Evolutionary conservation across 1,140 invertebrate genomes (phyloP), one percentile per base, ranked within the genome.

Genomic region (Aphaenogaster rudis): DNA sequence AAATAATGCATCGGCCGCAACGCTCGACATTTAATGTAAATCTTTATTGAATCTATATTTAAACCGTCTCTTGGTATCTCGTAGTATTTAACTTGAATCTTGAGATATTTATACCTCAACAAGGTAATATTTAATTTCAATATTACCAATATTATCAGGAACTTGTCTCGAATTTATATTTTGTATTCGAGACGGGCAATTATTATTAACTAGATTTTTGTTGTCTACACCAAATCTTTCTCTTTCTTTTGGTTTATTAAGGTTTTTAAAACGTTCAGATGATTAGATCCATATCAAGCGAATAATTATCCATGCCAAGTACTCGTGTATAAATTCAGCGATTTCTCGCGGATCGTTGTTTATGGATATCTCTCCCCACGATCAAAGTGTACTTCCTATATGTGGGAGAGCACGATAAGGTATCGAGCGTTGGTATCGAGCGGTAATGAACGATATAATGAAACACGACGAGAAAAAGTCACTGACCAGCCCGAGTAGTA

Each of bases 11-110:
- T 28, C 21, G 57, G 9, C 59, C 39, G 57, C 36, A 33, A 59
- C 50, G 52, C 42, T 57, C 36, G 64, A 45, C 66, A 81, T 81
- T 82, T 72, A 45, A 59, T 45, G 67, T 45, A 74, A 48, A 74
- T 84, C 64, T 54, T 64, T 67, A 69, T 54, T 57, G 33, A 42
- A 45, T 54, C 11, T 39, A 61, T 50, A 36, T 74, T 36, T 61
- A 61, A 39, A 84, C 13, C n/a, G 13, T 11, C 50, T 81, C 42
- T 9, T 8, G 11, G 1, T 42, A 45, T 71, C 39, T 21, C 66
- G 3, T 45, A 39, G 63, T 84, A 59, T 48, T 76, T 48, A 21
- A 15, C 57, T 36, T 1, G 36, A 17, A 57, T 8, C 4, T 45
- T 13, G 3, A 15, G 61, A 59, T 42, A 50, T n/a, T 52, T 11